Evolutionary conservation across 2,113 vertebrate species (phyloP).

Genomic region (Calidris pugnax): DNA sequence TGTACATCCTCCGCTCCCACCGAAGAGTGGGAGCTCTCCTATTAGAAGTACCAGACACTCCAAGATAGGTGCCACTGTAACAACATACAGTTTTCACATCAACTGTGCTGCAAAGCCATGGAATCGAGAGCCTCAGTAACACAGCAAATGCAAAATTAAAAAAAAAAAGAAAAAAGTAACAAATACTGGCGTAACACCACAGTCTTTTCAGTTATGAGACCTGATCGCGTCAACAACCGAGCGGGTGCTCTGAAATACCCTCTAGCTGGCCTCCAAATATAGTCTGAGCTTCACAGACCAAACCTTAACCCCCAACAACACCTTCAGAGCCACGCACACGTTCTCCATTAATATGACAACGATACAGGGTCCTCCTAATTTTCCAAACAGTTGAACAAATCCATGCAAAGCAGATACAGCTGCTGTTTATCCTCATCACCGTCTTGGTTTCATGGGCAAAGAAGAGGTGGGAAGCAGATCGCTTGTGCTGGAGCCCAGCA

Average conservation of each 20-base stretch:
- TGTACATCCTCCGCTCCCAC: conserved; percentile 11
- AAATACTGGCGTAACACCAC: conserved; percentile 25
- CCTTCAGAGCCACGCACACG: not conserved
- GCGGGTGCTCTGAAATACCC: conserved; percentile 3
- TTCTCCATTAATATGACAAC: not conserved
- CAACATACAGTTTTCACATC: conserved; percentile 46
- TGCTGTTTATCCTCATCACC: not conserved
- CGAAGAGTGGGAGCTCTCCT: conserved; percentile 16
- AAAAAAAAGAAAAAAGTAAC: conserved; percentile 1
- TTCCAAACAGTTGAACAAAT: not conserved
- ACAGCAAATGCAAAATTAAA: conserved; percentile 2
- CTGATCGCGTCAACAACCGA: conserved; percentile 32
- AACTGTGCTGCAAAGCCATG: conserved; percentile 46
- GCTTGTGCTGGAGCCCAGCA: not conserved
- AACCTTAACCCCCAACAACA: conserved; percentile 14
- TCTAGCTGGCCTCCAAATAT: conserved; percentile 43
- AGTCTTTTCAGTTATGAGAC: conserved; percentile 32
- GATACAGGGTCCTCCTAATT: not conserved
- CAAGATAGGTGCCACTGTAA: conserved; percentile 50
- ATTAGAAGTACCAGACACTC: conserved; percentile 62
- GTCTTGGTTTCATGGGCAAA: not conserved
- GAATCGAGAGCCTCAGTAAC: conserved; percentile 58
- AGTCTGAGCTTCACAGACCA: conserved; percentile 37
- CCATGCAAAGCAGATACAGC: not conserved
- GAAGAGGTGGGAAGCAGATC: conserved; percentile 1